Conservation (phyloP, 1,140 invertebrate species). For the Phymastichus coffea region DNA sequence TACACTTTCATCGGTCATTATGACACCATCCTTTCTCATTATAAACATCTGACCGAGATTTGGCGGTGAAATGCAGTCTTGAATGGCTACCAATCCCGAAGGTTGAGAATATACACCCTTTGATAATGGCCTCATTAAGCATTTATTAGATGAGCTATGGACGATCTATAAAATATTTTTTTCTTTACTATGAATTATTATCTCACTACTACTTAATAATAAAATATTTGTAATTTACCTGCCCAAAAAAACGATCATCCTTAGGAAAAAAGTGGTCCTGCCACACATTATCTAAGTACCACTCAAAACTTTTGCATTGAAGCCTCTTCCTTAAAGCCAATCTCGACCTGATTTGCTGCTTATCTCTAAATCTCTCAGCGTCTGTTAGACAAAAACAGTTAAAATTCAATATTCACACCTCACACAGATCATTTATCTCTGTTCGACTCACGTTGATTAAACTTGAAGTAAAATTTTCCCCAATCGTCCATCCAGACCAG, state of each 20-base stretch:
- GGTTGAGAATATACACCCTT: slow-evolving; percentile 62
- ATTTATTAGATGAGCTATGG: slow-evolving; percentile 57
- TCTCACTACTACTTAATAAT: not conserved
- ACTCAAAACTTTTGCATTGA: slow-evolving; percentile 86
- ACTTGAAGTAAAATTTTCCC: slow-evolving; percentile 88
- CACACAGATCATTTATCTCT: not conserved
- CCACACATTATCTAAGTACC: slow-evolving; percentile 95
- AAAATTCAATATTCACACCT: slow-evolving; percentile 18
- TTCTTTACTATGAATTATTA: not conserved
- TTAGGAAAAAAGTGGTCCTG: slow-evolving; percentile 88
- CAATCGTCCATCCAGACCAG: slow-evolving; percentile 95
- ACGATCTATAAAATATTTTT: slow-evolving; percentile 51
- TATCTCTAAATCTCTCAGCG: slow-evolving; percentile 61
- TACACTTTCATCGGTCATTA: slow-evolving; percentile 74
- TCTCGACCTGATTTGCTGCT: slow-evolving; percentile 72
- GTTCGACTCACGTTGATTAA: slow-evolving; percentile 62
- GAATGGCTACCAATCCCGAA: slow-evolving; percentile 64
- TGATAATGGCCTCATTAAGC: slow-evolving; percentile 62
- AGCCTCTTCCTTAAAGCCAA: slow-evolving; percentile 74
- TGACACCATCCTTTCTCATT: slow-evolving; percentile 64
- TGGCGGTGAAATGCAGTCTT: slow-evolving; percentile 54
- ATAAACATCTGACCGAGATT: slow-evolving; percentile 74
- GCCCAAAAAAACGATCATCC: slow-evolving; percentile 78
- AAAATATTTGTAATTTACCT: slow-evolving; percentile 39
- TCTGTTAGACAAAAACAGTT: slow-evolving; percentile 51